Conservation (phyloP, 2,113 vertebrate genomes). For the Nicator chloris region DNA sequence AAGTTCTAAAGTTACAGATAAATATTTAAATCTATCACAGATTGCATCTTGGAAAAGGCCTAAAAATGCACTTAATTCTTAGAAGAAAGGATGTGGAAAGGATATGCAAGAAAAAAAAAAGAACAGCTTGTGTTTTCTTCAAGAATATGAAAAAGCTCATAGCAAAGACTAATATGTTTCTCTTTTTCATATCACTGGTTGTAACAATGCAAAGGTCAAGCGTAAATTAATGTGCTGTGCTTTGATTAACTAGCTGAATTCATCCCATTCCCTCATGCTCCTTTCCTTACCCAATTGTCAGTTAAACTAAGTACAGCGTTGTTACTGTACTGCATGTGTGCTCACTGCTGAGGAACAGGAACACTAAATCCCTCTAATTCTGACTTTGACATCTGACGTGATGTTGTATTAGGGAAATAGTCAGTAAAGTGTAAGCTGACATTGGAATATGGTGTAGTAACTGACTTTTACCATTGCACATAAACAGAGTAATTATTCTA, state of each 20-base stretch:
- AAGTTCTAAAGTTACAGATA: neutral
- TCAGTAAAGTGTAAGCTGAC: slow-evolving; percentile 41
- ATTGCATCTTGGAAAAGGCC: neutral
- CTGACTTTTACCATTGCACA: slow-evolving; percentile 68
- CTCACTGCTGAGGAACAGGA: neutral
- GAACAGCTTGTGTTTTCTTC: neutral
- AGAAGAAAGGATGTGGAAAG: neutral
- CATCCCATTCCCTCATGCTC: rapidly evolving
- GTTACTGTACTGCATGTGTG: neutral
- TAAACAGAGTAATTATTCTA: slow-evolving; percentile 72
- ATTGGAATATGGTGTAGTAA: slow-evolving; percentile 51
- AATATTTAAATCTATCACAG: neutral
- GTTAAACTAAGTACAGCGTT: neutral
- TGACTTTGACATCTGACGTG: neutral
- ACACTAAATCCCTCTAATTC: neutral
- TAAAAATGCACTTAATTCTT: neutral
- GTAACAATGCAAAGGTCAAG: neutral
- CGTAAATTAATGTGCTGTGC: neutral
- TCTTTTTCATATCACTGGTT: neutral
- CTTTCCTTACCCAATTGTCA: neutral
- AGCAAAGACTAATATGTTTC: neutral
- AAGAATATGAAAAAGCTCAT: neutral
- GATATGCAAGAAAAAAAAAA: neutral
- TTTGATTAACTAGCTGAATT: neutral
- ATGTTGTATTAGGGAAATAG: neutral